Conservation (phyloP, 2,113 vertebrate species). For the Lepus europaeus region DNA sequence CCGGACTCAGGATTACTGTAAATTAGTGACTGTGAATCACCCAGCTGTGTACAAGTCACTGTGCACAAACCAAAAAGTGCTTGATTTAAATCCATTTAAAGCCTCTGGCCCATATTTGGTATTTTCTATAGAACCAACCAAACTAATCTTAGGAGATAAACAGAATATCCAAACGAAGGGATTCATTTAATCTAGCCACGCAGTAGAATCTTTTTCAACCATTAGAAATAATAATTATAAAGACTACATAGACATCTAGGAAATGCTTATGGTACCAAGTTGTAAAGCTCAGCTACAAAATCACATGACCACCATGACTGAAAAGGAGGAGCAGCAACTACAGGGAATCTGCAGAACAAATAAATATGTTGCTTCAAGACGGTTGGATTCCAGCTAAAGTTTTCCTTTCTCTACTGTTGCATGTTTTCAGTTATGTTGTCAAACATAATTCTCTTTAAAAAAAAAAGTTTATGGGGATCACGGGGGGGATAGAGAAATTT, state of each 20-base stretch:
- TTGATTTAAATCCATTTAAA: conserved; percentile 26
- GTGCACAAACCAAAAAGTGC: not conserved
- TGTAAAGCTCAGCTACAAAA: conserved; percentile 14
- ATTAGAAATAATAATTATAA: conserved; percentile 38
- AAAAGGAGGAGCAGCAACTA: conserved; percentile 21
- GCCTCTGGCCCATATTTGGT: not conserved
- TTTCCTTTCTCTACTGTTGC: conserved; percentile 5
- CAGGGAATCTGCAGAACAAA: not conserved
- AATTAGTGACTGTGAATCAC: not conserved
- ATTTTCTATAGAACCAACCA: conserved; percentile 33
- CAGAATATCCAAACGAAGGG: not conserved
- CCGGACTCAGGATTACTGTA: not conserved
- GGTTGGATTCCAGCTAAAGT: not conserved
- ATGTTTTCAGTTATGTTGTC: not conserved
- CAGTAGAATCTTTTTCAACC: not conserved
- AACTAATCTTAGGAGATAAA: conserved; percentile 33
- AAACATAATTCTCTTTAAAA: conserved; percentile 55
- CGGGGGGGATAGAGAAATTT: not conserved
- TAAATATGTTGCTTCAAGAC: not conserved
- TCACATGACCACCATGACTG: not conserved
- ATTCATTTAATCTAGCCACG: conserved; percentile 26
- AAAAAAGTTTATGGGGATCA: conserved; percentile 62
- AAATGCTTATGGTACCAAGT: conserved; percentile 12
- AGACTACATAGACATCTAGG: conserved; percentile 17
- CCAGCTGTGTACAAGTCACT: not conserved